These are phyloP conservation scores for Sinosuthora webbiana DNA, from an alignment of 2,113 vertebrate species.

Conservation along the genomic window DNA sequence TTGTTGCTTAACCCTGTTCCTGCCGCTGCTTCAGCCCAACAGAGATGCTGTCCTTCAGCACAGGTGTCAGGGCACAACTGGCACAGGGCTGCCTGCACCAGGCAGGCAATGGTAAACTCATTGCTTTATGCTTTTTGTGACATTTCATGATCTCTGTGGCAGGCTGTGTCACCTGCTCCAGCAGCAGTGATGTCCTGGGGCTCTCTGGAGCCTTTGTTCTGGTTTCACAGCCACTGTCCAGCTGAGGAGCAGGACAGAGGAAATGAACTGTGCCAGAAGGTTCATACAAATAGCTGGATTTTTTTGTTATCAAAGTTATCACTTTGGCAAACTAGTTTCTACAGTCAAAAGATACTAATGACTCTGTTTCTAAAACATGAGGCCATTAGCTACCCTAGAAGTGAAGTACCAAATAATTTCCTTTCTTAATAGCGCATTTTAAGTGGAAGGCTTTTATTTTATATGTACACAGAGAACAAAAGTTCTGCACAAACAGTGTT, in stretches of 20 bases:
- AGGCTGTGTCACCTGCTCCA: not conserved
- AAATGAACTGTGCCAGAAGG: not conserved
- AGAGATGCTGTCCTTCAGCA: not conserved
- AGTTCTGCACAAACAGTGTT: not conserved
- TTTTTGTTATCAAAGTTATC: not conserved
- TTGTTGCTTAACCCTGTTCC: not conserved
- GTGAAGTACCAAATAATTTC: not conserved
- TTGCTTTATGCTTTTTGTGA: accelerated
- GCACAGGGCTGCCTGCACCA: not conserved
- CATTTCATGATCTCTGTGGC: not conserved
- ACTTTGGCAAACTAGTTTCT: not conserved
- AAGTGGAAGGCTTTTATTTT: not conserved
- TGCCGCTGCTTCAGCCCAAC: not conserved
- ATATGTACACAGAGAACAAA: not conserved
- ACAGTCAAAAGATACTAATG: not conserved
- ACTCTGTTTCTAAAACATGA: not conserved
- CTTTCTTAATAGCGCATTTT: not conserved
- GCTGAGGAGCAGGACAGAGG: not conserved
- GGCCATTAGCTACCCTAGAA: not conserved
- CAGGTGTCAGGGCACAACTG: not conserved
- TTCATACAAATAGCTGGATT: not conserved
- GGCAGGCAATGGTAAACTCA: not conserved
- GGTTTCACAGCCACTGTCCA: not conserved
- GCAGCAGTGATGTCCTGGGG: accelerated
- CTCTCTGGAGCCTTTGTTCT: not conserved